Percentiles rank a stretch among this genome's conserved stretches.
Evolutionary conservation across 92 coral and sea anemone genomes (phyloP).

Genomic region (Pocillopora grandis): DNA sequence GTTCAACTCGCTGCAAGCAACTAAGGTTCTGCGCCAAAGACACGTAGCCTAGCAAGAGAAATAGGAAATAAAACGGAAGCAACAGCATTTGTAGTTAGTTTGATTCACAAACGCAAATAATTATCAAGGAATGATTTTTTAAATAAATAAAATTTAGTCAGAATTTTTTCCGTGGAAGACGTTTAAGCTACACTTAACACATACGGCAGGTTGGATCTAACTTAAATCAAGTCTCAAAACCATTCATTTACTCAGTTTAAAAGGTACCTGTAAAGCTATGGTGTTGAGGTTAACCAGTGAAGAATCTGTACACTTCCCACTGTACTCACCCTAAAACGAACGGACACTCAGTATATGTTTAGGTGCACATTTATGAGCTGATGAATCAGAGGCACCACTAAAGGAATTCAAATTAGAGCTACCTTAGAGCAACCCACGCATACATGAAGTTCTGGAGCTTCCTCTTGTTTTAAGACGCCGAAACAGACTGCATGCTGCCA

Average conservation of each 20-base stretch:
- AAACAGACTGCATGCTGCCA: conserved; percentile 98
- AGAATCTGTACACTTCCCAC: conserved; percentile 78
- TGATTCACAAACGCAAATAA: too few relatives aligned
- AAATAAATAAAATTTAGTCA: too few relatives aligned
- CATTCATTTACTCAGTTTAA: too few relatives aligned
- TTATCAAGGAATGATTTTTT: too few relatives aligned
- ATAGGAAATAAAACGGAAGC: not conserved
- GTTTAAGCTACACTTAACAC: too few relatives aligned
- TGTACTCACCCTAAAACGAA: conserved; percentile 53
- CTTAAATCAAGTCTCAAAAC: too few relatives aligned
- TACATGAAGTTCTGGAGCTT: conserved; percentile 84
- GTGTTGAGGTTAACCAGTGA: conserved; percentile 61
- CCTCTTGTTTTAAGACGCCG: conserved; percentile 84
- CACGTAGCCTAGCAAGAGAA: conserved; percentile 68
- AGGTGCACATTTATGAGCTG: not conserved
- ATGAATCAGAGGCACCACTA: not conserved
- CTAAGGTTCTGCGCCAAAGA: conserved; percentile 93
- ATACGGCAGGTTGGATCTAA: too few relatives aligned
- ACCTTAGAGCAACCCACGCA: conserved; percentile 92
- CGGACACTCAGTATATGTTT: not conserved
- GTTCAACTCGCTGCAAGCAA: conserved; percentile 86
- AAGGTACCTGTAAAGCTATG: conserved; percentile 72
- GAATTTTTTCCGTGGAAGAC: too few relatives aligned
- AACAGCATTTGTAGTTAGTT: not conserved
- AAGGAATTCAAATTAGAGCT: not conserved